Conservation (phyloP, 2,888 invertebrate species). For the Iphiclides podalirius region DNA sequence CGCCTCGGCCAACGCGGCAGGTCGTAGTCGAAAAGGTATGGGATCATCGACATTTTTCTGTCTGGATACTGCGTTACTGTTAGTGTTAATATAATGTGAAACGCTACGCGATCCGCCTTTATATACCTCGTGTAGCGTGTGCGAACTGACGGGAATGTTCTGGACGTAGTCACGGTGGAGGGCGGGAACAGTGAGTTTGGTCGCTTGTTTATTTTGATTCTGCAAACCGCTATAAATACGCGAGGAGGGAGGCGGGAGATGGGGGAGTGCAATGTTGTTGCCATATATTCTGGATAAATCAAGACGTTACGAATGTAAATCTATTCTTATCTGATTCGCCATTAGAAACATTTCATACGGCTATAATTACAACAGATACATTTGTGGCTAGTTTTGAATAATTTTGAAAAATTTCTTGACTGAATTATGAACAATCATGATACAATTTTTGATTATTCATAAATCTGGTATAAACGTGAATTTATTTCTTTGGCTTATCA, state of each 20-base stretch:
- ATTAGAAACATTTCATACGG: background rate
- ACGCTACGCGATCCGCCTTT: conserved; percentile 30
- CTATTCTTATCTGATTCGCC: background rate
- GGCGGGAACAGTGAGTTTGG: background rate
- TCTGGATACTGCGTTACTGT: background rate
- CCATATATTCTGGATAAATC: background rate
- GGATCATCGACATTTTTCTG: conserved; percentile 51
- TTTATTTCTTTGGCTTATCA: conserved; percentile 8
- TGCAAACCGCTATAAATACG: conserved; percentile 10
- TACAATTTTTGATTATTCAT: background rate
- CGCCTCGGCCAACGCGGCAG: conserved; percentile 57
- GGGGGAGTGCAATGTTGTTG: background rate
- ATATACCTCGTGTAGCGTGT: conserved; percentile 38
- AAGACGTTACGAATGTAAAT: background rate
- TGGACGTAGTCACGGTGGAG: conserved; percentile 32
- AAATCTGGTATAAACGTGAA: background rate
- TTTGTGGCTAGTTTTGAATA: background rate
- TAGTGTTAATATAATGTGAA: conserved; percentile 35
- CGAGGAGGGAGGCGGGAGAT: background rate
- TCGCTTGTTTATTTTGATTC: conserved; percentile 17
- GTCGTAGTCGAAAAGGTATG: conserved; percentile 59
- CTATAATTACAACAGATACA: background rate
- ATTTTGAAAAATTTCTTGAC: background rate
- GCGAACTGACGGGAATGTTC: conserved; percentile 37
- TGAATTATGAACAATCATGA: background rate